Conservation (phyloP, 2,888 invertebrate species). For the Synergus itoensis region DNA sequence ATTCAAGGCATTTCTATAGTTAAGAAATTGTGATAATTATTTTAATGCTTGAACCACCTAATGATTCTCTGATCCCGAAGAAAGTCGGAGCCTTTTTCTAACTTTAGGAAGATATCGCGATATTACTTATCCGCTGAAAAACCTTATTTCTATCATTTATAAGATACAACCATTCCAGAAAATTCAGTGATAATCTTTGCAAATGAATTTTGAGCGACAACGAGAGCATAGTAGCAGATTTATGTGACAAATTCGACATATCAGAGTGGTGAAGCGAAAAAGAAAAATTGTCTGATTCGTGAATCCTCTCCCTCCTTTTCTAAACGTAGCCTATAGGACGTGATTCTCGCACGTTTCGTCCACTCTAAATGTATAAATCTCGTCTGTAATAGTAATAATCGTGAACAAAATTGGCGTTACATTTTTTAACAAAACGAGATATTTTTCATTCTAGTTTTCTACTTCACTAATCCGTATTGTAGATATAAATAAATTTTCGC, state of each 20-base stretch:
- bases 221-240: neutral
- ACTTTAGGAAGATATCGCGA: neutral
- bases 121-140: neutral
- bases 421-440: conserved; percentile 27
- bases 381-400: neutral
- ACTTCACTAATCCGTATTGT: conserved; percentile 31
- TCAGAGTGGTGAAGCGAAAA: conserved; percentile 37
- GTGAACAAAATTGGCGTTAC: conserved; percentile 33
- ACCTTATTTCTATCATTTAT: neutral
- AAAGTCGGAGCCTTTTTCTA: neutral
- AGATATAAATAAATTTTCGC: conserved; percentile 6
- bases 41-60: neutral
- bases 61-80: neutral
- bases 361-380: conserved; percentile 18
- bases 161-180: neutral
- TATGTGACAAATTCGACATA: conserved; percentile 39
- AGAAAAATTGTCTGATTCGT: neutral
- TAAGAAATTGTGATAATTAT: conserved; percentile 32
- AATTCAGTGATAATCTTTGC: conserved; percentile 1
- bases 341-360: conserved; percentile 41
- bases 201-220: neutral
- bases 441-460: conserved; percentile 41
- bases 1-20: neutral
- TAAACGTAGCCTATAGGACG: conserved; percentile 23
- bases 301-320: conserved; percentile 32